Base-by-base conservation (phyloP, 1,140 invertebrate species). In the Drosophila prosaltans region DNA sequence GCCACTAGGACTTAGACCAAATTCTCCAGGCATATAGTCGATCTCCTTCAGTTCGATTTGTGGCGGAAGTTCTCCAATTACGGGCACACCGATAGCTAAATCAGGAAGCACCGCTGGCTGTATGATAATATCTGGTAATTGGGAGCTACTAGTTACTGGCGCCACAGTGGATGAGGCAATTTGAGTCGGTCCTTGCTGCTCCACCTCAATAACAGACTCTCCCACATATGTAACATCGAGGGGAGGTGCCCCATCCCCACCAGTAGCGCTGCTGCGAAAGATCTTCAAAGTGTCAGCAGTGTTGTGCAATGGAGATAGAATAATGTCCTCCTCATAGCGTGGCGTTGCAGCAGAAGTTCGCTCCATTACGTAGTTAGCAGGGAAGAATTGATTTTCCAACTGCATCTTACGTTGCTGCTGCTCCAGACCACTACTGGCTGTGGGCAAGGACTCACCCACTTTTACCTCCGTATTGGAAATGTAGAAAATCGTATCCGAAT, bases 401-500 rank as follows among this genome's bases (percentile, higher is more conserved):
- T 78, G 77, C 1, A 70, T 65, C 57, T 91, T 91, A 41, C 83
- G 90, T 40, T 21, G 43, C 43, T 45, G 43, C 6, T 45, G 45
- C 45, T 26, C 45, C 16, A 48, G 2, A 7, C 74, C 26, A 8
- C 68, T 74, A 32, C 67, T 57, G 36, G 65, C 58, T 4, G 82
- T 91, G 62, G 91, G 91, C 59, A 89, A 62, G 5, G 91, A 91
- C 39, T 92, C 92, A 8, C 88, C 86, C 55, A 92, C 91, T 69
- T 92, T 92, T 0, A 92, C 92, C 70, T 92, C 92, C 0, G 92
- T 92, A 65, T 92, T 92, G n/a, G 92, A 92, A 1, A 92, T 92
- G 51, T 92, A 92, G 58, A 92, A 92, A 39, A 92, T 92, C 0
- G 92, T 92, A 65, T 92, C 91, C 2, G 91, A 92, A 59, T 92